Evolutionary conservation across 2,888 invertebrate species (phyloP), one percentile per base, ranked within the genome.

Genomic region (Sarcophaga caerulescens): DNA sequence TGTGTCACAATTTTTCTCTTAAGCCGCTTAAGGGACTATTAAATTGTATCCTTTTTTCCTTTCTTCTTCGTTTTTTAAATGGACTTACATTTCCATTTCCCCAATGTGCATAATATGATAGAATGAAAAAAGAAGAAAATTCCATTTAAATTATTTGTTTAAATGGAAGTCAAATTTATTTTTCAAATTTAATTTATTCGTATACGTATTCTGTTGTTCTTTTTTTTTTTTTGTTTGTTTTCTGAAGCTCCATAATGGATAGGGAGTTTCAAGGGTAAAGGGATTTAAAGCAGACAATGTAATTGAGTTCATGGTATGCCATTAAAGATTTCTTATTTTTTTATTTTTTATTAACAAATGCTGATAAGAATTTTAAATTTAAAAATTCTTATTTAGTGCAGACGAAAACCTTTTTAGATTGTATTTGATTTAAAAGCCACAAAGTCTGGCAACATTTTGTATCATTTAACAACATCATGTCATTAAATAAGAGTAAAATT

Each of bases 101-200:
- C 52, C 17, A 0, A 4, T 52, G 52, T 52, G 17, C 5, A 17
- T 52, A 52, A 4, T 52, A 52, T 14, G 52, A 0, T 4, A 57
- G 57, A 17, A 57, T 4, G 14, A 10, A 17, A 10, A n/a, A n/a
- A 60, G 19, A 8, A 52, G 17, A 45, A 44, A 65, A 25, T 17
- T 17, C 23, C 11, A 14, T 68, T 19, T 35, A 21, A 10, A 17
- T 69, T 69, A 57, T 83, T 83, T 69, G 44, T 63, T 47, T 52
- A 75, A 79, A 74, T 84, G 74, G 79, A 69, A 69, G 59, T 63
- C 69, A 70, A 69, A 57, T 19, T 52, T 45, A 70, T 79, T 65
- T 52, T 59, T 70, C 79, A 63, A 35, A 69, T 78, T 84, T 62
- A 47, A 74, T 11, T n/a, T 25, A 71, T 4, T 35, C 19, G 17